Base-by-base conservation (phyloP, 2,113 vertebrate genomes). In the Gallinago paraguaiae region DNA sequence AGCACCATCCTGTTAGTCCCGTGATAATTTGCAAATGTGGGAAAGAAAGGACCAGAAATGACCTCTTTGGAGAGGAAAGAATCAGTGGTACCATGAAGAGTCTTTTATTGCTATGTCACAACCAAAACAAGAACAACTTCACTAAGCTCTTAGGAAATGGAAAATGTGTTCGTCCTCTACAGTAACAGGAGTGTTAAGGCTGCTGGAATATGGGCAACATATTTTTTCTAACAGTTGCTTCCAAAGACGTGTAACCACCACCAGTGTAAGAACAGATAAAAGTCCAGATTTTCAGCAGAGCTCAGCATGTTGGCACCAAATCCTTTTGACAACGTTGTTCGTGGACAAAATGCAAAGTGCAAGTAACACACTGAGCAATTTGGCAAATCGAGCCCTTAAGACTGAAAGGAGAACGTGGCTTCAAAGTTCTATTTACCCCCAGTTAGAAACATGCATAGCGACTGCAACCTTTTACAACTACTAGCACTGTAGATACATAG, bases 401-500 rank as follows among this genome's bases (percentile, higher is more conserved):
- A 7, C 33, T 11, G 51, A 50, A 54, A 72, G 43, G 63, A 70
- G 46, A 78, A 64, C 0, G 19, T 9, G 10, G 76, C 35, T 83
- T 72, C 41, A 37, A 43, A 46, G 20, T 8, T 13, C 0, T 11
- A 27, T 1, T 13, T 17, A 76, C n/a, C n/a, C 28, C 31, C 46
- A 27, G n/a, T 4, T 6, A 13, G 31, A 54, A 67, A 1, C 51
- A 17, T 35, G 1, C 17, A 13, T 3, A 45, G 53, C 16, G 53
- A 10, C 3, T 3, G 54, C 50, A 51, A 17, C 30, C 5, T 9
- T 10, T 63, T 41, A 33, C 41, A 51, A 4, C 24, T 12, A 7
- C 69, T 14, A 43, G 37, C 18, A 25, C 39, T 0, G 4, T 1
- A 53, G 45, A 45, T 6, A 8, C 5, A 0, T 16, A 10, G 0